Conservation (phyloP, 2,797 vertebrate genomes). For the Chromobotia macracanthus region DNA sequence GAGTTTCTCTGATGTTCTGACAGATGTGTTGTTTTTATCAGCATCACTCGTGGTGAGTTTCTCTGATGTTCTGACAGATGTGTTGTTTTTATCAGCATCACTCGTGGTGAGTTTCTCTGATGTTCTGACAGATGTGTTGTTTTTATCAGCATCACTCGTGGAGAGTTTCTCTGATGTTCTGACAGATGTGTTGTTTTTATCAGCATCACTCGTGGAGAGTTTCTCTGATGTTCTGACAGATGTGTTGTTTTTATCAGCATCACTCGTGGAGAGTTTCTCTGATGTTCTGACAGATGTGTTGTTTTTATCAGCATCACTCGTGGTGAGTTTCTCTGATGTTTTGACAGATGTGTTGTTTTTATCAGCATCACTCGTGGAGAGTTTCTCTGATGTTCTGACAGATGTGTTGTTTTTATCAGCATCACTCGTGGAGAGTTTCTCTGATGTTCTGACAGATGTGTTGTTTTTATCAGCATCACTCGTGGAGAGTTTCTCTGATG, state of each 20-base stretch:
- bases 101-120: background rate
- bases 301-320: constrained; percentile 33
- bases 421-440: background rate
- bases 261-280: background rate
- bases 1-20: background rate
- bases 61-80: constrained; percentile 6
- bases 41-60: background rate
- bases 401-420: constrained; percentile 50
- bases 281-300: constrained; percentile 32
- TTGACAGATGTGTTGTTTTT: constrained; percentile 47
- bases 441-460: constrained; percentile 17
- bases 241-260: constrained; percentile 49
- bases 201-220: background rate
- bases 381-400: background rate
- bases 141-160: constrained; percentile 5
- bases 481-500: background rate
- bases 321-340: background rate
- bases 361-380: background rate
- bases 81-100: constrained; percentile 46
- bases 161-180: background rate
- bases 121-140: constrained; percentile 45
- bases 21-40: constrained; percentile 49
- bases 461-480: constrained; percentile 44
- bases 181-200: constrained; percentile 47
- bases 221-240: background rate